phyloP scores from a whole-genome alignment of 2,113 vertebrate species.

The Galeopterus variegatus region DNA sequence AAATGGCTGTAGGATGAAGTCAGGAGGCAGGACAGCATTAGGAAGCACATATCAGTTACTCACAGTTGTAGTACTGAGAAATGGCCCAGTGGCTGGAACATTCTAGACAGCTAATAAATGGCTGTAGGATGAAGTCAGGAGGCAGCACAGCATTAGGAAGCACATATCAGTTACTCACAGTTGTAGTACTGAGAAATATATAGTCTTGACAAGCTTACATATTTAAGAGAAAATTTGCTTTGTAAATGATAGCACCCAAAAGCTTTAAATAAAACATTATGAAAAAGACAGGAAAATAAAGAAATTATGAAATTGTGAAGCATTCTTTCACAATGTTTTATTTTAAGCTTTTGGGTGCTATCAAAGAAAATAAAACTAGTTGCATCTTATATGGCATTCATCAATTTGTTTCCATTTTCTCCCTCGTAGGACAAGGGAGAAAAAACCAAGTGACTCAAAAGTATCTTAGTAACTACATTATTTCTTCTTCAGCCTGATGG shows the following conservation, averaged over 20 bases:
- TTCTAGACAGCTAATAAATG: no score
- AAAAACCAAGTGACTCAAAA: background rate
- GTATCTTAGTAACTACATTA: background rate
- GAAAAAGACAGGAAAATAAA: background rate
- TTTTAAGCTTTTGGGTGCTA: no score
- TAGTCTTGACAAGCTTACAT: background rate
- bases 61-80: background rate
- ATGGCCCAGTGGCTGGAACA: rapidly evolving
- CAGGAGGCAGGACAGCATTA: background rate
- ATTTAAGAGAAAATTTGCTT: background rate
- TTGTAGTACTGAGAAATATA: background rate
- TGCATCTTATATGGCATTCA: background rate
- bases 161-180: background rate
- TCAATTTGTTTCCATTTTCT: background rate
- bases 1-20: no score
- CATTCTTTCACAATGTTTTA: no score
- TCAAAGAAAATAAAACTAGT: background rate
- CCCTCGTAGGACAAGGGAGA: background rate
- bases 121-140: background rate
- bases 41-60: background rate
- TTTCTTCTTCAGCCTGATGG: background rate
- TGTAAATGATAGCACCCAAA: background rate
- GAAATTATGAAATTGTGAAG: no score
- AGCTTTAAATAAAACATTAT: background rate
- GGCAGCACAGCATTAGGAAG: background rate